Evolutionary conservation across 2,888 invertebrate genomes (phyloP), one percentile per base, ranked within the genome.

Genomic region (Copidosoma aretas): DNA sequence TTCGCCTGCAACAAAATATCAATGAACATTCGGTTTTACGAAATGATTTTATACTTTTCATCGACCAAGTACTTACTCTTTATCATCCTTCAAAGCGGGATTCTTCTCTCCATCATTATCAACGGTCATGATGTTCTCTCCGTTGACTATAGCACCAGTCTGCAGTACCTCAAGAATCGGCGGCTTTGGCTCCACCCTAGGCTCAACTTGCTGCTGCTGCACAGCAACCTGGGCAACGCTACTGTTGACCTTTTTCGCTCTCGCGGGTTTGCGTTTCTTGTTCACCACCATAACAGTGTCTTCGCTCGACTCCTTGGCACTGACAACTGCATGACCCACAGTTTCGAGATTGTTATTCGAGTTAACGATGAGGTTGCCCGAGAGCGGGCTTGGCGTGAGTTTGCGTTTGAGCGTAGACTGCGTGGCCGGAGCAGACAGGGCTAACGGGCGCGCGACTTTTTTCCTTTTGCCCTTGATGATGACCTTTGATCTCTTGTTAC

Each of bases 51-150:
- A 17, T 32, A n/a, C 22, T 19, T 19, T 32, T 41, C 41, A n/a
- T n/a, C n/a, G 14, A 51, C 59, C 53, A 60, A 22, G 21, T n/a
- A 21, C 19, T 52, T 80, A 83, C 83, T 80, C 79, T 74, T 78
- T 82, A 25, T 82, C 83, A 64, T 82, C 82, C 71, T 79, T 82
- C n/a, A 75, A 12, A 73, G 69, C 21, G 4, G 78, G 73, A 54
- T 75, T 73, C 71, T 83, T 82, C 52, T 83, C 83, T 62, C 81
- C 83, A 67, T 85, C 85, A 72, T 84, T 84, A 60, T 84, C 84
- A 25, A 84, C 84, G 70, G 84, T 85, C 19, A 82, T 77, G 57
- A 83, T 82, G 73, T 82, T 82, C 64, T 83, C 83, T 10, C 81
- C 82, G 61, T 83, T 83, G 17, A 75, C 68, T 12, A 81, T 52